A percentile compares a stretch with the other conserved stretches of the same genome.
Evolutionary conservation across 2,797 vertebrate species (phyloP).

Genomic region (Neostethus bicornis): DNA sequence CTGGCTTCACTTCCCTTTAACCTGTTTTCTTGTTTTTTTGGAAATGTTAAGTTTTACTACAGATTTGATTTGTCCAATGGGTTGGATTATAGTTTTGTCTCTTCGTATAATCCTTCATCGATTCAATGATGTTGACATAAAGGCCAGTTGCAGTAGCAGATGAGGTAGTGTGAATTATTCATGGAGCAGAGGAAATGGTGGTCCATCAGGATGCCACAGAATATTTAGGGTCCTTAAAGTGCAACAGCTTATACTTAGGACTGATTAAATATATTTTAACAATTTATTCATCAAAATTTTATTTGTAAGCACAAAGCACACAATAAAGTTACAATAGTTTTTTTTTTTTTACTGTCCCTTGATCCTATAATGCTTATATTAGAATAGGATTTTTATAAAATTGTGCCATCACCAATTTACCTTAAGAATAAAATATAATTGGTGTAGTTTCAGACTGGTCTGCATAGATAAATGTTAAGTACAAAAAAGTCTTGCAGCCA

Average conservation of each 20-base stretch:
- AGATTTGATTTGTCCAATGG: constrained; percentile 2
- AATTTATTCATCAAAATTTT: neutral
- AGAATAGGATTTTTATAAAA: constrained; percentile 25
- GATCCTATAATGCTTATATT: constrained; percentile 28
- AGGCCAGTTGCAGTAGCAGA: neutral
- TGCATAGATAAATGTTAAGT: constrained; percentile 21
- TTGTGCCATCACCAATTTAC: constrained; percentile 30
- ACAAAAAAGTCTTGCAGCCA: constrained; percentile 19
- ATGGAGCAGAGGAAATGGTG: neutral
- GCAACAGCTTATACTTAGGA: neutral
- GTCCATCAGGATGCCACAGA: neutral
- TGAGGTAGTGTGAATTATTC: neutral
- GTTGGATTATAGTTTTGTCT: neutral
- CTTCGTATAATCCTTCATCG: constrained; percentile 1
- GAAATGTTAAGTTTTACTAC: constrained; percentile 1
- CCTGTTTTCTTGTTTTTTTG: neutral
- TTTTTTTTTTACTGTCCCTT: constrained; percentile 1
- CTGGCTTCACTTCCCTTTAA: neutral
- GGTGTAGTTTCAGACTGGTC: constrained; percentile 25
- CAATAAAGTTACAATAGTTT: neutral
- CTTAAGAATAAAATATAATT: constrained; percentile 30
- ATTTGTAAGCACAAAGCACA: neutral
- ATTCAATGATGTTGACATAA: constrained; percentile 13
- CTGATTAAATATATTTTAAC: neutral
- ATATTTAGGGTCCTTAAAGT: neutral